Evolutionary conservation across 2,797 vertebrate species (phyloP).

Genomic region (Etheostoma perlongum): DNA sequence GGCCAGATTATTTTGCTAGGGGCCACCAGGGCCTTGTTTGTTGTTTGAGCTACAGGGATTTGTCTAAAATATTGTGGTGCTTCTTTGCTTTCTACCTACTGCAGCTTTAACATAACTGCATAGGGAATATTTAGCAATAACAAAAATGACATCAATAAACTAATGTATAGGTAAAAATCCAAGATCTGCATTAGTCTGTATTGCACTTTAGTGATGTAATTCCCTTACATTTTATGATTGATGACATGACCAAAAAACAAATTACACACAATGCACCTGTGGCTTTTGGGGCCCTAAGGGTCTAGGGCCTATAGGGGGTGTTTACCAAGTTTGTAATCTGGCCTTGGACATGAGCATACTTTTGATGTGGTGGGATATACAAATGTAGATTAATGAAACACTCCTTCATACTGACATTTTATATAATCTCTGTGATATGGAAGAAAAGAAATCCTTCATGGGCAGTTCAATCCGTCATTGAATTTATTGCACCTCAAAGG

Average conservation of each 20-base stretch:
- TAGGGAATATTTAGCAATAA: neutral
- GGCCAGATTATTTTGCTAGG: neutral
- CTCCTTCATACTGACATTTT: neutral
- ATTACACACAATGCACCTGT: neutral
- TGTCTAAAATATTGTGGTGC: too few relatives aligned
- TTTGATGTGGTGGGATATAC: neutral
- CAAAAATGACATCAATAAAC: neutral
- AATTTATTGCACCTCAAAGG: constrained; percentile 99
- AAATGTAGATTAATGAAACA: neutral
- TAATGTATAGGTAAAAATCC: neutral
- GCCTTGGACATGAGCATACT: neutral
- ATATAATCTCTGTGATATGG: neutral
- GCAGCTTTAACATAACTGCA: too few relatives aligned
- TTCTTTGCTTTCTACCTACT: too few relatives aligned
- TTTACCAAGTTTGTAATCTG: neutral
- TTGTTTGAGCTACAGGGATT: neutral
- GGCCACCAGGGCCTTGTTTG: neutral
- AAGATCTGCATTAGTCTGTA: neutral
- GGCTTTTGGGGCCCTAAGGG: neutral
- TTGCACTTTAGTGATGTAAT: neutral
- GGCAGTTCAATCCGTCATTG: constrained; percentile 89
- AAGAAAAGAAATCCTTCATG: constrained; percentile 27
- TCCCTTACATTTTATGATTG: neutral
- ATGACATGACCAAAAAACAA: neutral
- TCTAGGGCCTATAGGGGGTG: neutral